phyloP scores from a whole-genome alignment of 2,888 invertebrate genomes.

The Morinoia aosen region DNA sequence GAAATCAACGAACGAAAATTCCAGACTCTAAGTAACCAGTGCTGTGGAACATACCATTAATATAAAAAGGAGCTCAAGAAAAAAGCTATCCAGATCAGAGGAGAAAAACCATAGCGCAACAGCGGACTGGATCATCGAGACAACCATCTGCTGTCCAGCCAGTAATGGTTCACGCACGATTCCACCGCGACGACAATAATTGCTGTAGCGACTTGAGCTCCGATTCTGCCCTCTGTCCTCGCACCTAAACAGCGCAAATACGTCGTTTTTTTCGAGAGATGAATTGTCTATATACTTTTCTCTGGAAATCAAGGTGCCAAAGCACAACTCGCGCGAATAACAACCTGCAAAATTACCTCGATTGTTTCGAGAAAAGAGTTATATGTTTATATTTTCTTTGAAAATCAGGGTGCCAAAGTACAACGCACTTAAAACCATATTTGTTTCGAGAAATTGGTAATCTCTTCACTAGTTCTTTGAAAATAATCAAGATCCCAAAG shows the following conservation, averaged over 20 bases:
- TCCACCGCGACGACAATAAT: neutral
- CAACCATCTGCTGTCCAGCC: conserved; percentile 10
- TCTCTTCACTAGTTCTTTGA: no score
- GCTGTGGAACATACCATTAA: neutral
- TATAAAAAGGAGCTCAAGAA: neutral
- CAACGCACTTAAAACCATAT: no score
- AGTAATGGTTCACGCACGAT: conserved; percentile 42
- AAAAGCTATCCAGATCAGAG: neutral
- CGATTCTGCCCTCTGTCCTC: neutral
- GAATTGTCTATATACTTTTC: neutral
- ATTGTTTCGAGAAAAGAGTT: no score
- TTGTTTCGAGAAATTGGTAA: no score
- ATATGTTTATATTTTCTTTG: no score
- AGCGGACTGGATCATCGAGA: neutral
- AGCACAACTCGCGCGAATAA: no score
- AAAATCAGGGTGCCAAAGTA: no score
- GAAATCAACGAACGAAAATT: neutral
- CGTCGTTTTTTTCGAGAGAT: neutral
- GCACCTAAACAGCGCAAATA: neutral
- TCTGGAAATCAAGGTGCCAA: no score
- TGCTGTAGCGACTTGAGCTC: neutral
- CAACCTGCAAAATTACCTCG: no score
- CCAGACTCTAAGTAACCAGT: neutral
- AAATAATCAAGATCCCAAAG: no score
- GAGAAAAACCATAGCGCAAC: neutral